Percentiles rank a stretch among this genome's conserved stretches.
Evolutionary conservation across 2,888 invertebrate species (phyloP).

Genomic region (Tholera decimalis): DNA sequence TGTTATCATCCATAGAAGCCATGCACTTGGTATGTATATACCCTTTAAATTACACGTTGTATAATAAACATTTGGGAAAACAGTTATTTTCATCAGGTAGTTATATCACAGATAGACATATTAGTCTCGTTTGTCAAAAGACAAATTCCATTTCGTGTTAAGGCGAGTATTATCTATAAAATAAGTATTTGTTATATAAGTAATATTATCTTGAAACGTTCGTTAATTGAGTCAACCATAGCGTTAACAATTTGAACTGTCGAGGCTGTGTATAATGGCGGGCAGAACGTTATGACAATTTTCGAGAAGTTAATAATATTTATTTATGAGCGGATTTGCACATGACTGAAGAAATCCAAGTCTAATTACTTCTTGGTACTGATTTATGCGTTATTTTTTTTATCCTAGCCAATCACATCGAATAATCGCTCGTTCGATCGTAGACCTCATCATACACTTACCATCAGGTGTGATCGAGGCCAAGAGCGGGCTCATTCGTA

Average conservation of each 20-base stretch:
- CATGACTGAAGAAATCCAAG: background rate
- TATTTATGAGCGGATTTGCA: conserved; percentile 32
- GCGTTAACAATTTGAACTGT: conserved; percentile 16
- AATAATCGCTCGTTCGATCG: too few relatives aligned
- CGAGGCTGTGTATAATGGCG: conserved; percentile 26
- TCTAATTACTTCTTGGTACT: conserved; percentile 14
- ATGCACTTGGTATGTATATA: too few relatives aligned
- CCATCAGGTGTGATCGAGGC: too few relatives aligned
- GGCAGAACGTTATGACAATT: conserved; percentile 40
- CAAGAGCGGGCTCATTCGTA: too few relatives aligned
- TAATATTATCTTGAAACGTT: conserved; percentile 31
- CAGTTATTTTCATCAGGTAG: too few relatives aligned
- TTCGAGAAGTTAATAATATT: conserved; percentile 33
- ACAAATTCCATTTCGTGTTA: conserved; percentile 1
- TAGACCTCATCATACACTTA: too few relatives aligned
- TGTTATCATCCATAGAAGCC: too few relatives aligned
- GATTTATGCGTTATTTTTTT: background rate
- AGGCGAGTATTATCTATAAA: too few relatives aligned
- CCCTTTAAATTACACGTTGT: too few relatives aligned
- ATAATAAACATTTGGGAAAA: too few relatives aligned
- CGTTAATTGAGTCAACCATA: conserved; percentile 10
- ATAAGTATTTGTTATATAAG: conserved; percentile 16
- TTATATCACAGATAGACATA: too few relatives aligned
- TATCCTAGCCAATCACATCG: background rate
- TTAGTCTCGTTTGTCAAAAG: conserved; percentile 4